These are phyloP conservation scores for Ericerus pela DNA, from an alignment of 1,140 invertebrate genomes.

Conservation along the genomic window DNA sequence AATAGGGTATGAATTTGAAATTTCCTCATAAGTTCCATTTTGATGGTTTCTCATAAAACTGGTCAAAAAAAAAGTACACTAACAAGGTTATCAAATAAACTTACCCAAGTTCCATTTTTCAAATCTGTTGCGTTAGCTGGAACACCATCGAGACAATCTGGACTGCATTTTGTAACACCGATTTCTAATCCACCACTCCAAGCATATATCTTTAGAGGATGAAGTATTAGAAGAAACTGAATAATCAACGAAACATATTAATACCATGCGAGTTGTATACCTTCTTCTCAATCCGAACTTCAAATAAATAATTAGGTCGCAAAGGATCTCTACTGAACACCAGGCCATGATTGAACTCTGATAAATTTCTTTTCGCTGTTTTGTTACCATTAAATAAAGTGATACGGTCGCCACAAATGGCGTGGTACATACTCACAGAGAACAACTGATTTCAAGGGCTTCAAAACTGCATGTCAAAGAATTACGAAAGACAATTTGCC, in stretches of 20 bases:
- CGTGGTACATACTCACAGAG: conserved; percentile 46
- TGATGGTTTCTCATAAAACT: no score
- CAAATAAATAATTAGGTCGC: conserved; percentile 68
- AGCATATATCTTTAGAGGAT: conserved; percentile 43
- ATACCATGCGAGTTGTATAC: conserved; percentile 32
- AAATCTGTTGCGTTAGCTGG: conserved; percentile 72
- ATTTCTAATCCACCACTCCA: conserved; percentile 89
- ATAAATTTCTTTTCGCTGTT: conserved; percentile 60
- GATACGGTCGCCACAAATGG: conserved; percentile 61
- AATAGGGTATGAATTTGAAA: background rate
- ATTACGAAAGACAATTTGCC: no score
- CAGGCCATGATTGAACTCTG: conserved; percentile 67
- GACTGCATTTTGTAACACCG: conserved; percentile 72
- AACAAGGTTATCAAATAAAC: no score
- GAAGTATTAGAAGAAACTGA: conserved; percentile 14
- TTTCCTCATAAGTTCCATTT: no score
- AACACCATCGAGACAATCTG: conserved; percentile 59
- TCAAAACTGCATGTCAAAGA: no score
- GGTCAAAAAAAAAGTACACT: no score
- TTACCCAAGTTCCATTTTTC: conserved; percentile 70
- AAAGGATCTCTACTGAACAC: conserved; percentile 72
- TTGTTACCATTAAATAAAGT: conserved; percentile 63
- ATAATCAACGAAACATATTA: background rate
- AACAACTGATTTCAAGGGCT: no score
- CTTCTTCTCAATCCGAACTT: conserved; percentile 77